These are phyloP conservation scores for Propithecus perrieri DNA, from an alignment of 2,797 vertebrate genomes.

Conservation along the genomic window DNA sequence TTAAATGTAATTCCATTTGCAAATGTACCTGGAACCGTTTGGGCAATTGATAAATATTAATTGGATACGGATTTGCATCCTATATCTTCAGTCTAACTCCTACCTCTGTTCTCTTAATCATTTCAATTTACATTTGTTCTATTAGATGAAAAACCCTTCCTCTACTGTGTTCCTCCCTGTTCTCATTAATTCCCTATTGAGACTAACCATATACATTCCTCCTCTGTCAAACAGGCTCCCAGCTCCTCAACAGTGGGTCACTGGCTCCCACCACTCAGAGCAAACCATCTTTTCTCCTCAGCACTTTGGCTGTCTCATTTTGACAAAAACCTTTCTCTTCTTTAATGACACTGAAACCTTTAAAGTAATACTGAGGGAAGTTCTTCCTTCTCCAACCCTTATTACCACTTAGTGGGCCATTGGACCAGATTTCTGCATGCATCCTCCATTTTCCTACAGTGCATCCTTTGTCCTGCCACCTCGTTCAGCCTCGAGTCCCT, in stretches of 20 bases:
- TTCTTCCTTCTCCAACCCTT: not conserved
- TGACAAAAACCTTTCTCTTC: not conserved
- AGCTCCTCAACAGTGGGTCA: not conserved
- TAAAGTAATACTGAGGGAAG: not conserved
- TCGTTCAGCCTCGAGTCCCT: not conserved
- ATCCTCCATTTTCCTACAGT: not conserved
- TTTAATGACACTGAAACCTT: not conserved
- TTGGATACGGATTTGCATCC: not conserved
- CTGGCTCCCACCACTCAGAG: too few relatives aligned
- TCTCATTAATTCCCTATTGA: not conserved
- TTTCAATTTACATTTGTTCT: not conserved
- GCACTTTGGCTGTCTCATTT: not conserved
- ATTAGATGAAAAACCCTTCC: not conserved
- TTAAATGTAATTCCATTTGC: not conserved
- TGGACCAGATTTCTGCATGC: not conserved
- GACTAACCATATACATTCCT: not conserved
- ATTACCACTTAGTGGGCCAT: not conserved
- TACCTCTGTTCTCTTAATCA: not conserved
- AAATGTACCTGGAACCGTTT: not conserved
- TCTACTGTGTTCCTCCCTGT: not conserved
- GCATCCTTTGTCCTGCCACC: not conserved
- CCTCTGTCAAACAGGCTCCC: not conserved
- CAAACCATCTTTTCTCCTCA: not conserved
- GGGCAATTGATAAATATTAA: not conserved
- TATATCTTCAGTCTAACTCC: not conserved